Evolutionary conservation across 2,797 vertebrate species (phyloP).

Genomic region (Denticeps clupeoides): DNA sequence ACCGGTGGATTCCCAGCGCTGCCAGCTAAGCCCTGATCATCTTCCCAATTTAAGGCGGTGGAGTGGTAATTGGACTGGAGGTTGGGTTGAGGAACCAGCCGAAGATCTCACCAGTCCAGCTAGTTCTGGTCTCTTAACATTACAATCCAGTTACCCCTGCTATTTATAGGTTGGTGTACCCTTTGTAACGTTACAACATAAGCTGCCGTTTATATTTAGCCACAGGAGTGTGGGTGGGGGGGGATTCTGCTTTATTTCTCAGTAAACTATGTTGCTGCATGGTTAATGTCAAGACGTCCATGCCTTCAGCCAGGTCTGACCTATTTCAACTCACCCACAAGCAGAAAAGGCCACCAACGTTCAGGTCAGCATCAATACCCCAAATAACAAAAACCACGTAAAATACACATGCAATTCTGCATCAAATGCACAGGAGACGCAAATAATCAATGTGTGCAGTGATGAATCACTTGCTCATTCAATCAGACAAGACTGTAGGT

Average conservation of each 20-base stretch:
- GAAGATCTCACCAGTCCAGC: too few relatives aligned
- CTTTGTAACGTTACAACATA: constrained; percentile 34
- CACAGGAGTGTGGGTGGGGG: constrained; percentile 11
- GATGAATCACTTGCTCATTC: too few relatives aligned
- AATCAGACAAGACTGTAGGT: too few relatives aligned
- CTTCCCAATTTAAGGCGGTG: too few relatives aligned
- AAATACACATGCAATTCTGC: too few relatives aligned
- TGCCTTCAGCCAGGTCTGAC: constrained; percentile 15
- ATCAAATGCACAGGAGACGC: too few relatives aligned
- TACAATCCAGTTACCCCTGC: constrained; percentile 20
- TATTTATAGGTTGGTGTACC: constrained; percentile 36
- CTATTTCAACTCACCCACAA: constrained; percentile 8
- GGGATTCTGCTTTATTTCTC: constrained; percentile 20
- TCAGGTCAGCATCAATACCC: neutral
- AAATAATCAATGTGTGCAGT: too few relatives aligned
- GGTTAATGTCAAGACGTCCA: constrained; percentile 34
- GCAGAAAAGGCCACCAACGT: too few relatives aligned
- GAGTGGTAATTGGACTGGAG: too few relatives aligned
- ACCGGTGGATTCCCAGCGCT: too few relatives aligned
- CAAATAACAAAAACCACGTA: constrained; percentile 7
- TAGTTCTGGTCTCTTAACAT: constrained; percentile 7
- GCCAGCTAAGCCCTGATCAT: too few relatives aligned
- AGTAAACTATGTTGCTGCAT: constrained; percentile 29
- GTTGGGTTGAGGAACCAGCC: too few relatives aligned
- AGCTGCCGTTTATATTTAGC: constrained; percentile 34